Conservation (phyloP, 2,888 invertebrate species). For the Therioaphis trifolii region DNA sequence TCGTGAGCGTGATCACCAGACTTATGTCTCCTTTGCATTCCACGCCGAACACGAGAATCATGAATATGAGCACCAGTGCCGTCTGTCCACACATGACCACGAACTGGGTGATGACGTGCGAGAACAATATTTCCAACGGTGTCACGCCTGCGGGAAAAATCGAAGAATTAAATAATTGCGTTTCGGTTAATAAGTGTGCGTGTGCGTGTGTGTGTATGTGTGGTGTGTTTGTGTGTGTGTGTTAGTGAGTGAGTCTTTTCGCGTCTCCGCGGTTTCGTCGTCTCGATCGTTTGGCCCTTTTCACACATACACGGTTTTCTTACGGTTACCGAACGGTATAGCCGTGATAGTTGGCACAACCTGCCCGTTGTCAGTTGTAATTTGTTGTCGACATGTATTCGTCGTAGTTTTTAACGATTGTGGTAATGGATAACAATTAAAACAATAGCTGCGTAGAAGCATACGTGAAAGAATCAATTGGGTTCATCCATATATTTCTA, state of each 20-base stretch:
- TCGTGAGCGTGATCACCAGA: constrained; percentile 85
- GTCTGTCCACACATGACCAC: constrained; percentile 96
- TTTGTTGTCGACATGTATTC: too few species aligned
- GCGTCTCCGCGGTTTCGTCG: neutral
- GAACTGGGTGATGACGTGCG: constrained; percentile 93
- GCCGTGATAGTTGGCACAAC: too few species aligned
- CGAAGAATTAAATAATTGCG: neutral
- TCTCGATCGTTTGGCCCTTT: too few species aligned
- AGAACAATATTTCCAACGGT: constrained; percentile 90
- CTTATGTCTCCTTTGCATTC: constrained; percentile 89
- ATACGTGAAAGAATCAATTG: too few species aligned
- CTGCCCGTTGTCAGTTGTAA: too few species aligned
- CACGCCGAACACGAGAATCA: constrained; percentile 90
- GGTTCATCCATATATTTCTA: too few species aligned
- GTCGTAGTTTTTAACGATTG: too few species aligned
- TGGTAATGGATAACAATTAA: too few species aligned
- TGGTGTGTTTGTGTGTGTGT: neutral
- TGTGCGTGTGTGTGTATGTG: neutral
- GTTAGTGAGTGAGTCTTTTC: neutral
- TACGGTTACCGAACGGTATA: too few species aligned
- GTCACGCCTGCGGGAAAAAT: constrained; percentile 77
- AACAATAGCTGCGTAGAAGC: too few species aligned
- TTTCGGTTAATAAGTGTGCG: too few species aligned
- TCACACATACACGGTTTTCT: too few species aligned
- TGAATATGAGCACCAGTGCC: constrained; percentile 87